Evolutionary conservation across 2,888 invertebrate genomes (phyloP), one percentile per base, ranked within the genome.

Genomic region (Chironomus tentans): DNA sequence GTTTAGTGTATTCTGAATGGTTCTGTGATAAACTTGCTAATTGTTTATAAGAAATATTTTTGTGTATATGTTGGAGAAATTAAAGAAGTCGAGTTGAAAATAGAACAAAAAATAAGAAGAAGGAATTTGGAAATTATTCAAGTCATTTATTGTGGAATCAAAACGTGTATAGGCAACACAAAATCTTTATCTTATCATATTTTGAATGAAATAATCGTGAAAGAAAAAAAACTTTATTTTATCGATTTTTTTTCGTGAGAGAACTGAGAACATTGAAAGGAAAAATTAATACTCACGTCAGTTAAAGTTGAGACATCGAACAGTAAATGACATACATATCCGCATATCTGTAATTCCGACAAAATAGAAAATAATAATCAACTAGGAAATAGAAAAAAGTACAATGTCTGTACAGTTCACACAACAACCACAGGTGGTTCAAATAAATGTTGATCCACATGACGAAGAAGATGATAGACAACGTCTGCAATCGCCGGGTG

Each of bases 371-470:
- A 56, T 12, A 18, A 46, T 38, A 12, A 7, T 38, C 10, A 38
- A 38, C 38, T 38, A 38, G 38, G 38, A 38, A 38, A 38, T 38
- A 38, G 38, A 38, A 38, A 1, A 18, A 56, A 56, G 12, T 13
- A 56, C 21, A 47, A 61, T 74, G 74, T 74, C 74, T 10, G 74
- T 74, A 38, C 74, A 68, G 21, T 74, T 74, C 47, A 62, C 46
- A 7, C 46, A 74, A 5, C 18, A 73, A 7, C 73, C 68, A 74
- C 74, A 74, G 48, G 48, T 74, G 15, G 74, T 74, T 22, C 65
- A 74, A 12, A 72, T 72, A 28, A 18, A 72, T 2, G 72, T 56
- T 15, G 72, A 46, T 21, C 18, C 47, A n/a, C 21, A n/a, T 22
- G 50, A 74, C 21, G 70, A 70, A 3, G 50, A 74, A 13, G 48